Conservation (phyloP, 2,888 invertebrate species). For the Thecophora atra region DNA sequence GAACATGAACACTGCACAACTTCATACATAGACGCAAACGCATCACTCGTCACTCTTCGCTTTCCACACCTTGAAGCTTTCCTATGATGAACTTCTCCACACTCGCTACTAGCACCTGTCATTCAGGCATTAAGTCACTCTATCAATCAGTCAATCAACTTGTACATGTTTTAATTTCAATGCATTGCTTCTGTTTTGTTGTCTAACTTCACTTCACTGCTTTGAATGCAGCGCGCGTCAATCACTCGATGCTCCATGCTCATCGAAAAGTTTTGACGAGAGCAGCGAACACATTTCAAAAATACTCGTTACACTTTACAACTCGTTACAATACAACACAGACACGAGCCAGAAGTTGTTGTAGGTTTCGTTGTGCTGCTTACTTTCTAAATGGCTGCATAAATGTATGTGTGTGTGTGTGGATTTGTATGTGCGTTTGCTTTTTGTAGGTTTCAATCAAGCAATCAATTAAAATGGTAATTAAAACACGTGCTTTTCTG, state of each 20-base stretch:
- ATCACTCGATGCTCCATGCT: not conserved
- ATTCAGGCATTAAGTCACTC: too few relatives aligned
- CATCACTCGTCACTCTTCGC: not conserved
- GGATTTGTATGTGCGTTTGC: constrained; percentile 45
- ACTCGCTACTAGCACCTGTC: not conserved
- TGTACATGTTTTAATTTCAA: constrained; percentile 10
- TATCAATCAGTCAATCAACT: not conserved
- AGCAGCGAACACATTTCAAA: not conserved
- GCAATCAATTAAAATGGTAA: constrained; percentile 46
- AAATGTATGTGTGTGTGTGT: constrained; percentile 43
- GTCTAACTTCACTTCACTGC: not conserved
- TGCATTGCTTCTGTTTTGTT: constrained; percentile 8
- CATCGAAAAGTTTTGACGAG: not conserved
- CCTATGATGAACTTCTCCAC: not conserved
- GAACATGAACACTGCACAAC: not conserved
- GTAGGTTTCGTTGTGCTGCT: constrained; percentile 47
- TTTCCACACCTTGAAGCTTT: constrained; percentile 1
- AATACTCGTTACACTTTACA: constrained; percentile 20
- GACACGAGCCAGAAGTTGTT: constrained; percentile 41
- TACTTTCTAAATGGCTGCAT: constrained; percentile 16
- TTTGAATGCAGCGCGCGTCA: not conserved
- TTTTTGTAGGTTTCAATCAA: constrained; percentile 36
- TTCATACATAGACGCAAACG: not conserved
- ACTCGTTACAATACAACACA: too few relatives aligned
- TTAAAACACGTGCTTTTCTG: constrained; percentile 22